Conservation (phyloP, 2,888 invertebrate genomes). For the Ectropis crepuscularia region DNA sequence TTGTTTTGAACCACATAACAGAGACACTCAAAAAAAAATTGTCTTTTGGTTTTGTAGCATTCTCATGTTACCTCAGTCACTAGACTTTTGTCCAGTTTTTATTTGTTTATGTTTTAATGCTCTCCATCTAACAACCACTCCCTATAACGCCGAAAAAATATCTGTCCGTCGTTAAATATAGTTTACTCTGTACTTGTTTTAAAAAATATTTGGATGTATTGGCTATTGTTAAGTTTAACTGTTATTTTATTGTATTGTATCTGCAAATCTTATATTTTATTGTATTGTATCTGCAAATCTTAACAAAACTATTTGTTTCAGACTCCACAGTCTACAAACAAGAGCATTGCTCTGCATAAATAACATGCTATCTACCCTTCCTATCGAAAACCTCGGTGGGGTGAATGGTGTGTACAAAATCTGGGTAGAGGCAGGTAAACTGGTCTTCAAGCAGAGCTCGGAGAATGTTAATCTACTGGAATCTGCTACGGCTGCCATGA, state of each 20-base stretch:
- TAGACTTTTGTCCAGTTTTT: too few relatives aligned
- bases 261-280: background rate
- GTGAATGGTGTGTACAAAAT: slow-evolving; percentile 85
- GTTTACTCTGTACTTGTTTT: too few relatives aligned
- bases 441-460: slow-evolving; percentile 84
- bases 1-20: too few relatives aligned
- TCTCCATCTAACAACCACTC: too few relatives aligned
- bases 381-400: slow-evolving; percentile 87
- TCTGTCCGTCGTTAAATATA: too few relatives aligned
- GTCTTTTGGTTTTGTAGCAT: too few relatives aligned
- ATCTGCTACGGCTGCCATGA: slow-evolving; percentile 89
- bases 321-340: slow-evolving; percentile 84
- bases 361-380: slow-evolving; percentile 87
- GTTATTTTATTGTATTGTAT: background rate
- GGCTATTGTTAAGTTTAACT: too few relatives aligned
- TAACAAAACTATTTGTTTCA: slow-evolving; percentile 53
- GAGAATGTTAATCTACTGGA: slow-evolving; percentile 85
- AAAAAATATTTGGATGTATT: too few relatives aligned
- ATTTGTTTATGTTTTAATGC: too few relatives aligned
- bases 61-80: too few relatives aligned
- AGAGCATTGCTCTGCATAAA: slow-evolving; percentile 88
- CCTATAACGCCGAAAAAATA: too few relatives aligned
- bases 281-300: background rate
- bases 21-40: too few relatives aligned
- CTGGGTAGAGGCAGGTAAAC: slow-evolving; percentile 87